Base-by-base conservation (phyloP, 2,113 vertebrate genomes). In the Rhabdomys dilectus region DNA sequence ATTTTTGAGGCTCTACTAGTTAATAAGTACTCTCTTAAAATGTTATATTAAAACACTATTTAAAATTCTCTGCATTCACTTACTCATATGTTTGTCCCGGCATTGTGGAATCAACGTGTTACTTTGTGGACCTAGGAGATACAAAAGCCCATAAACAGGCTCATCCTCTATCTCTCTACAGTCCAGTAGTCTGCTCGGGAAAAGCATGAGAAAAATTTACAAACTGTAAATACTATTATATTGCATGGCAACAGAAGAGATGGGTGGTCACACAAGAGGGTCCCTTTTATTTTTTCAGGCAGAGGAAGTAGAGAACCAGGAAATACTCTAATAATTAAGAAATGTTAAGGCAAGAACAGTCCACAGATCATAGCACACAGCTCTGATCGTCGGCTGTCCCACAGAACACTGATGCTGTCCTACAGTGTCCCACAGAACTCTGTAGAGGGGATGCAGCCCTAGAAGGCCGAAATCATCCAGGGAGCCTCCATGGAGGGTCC, bases 1-100 rank as follows among this genome's bases (percentile, higher is more conserved):
- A 66, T 66, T 94, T 70, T 64, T 45, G 34, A 85, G 70, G 91
- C 58, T 85, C 58, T 95, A 86, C 60, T 92, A 82, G 73, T 93
- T 88, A 94, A 56, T 53, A 84, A 95, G 70, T 51, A 6, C 21
- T 85, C 11, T 11, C 36, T 96, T 58, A 82, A 96, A 73, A 93
- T 22, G 51, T 29, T 62, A n/a, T 21, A 60, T 58, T 51, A 86
- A 94, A 75, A 64, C 3, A 19, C 21, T 88, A 51, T 89, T 91
- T 15, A 39, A 72, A 72, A 58, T 34, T 72, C 42, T 82, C 39
- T 31, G 66, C 48, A 29, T 88, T 56, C 24, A 86, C 68, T 80
- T 84, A 56, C 87, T 51, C 8, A 39, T 42, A 51, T 31, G 48
- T 78, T 73, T 84, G 58, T 88, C 21, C 29, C 36, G 60, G 31